Evolutionary conservation across 2,888 invertebrate species (phyloP), one percentile per base, ranked within the genome.

Genomic region (Euzophera pinguis): DNA sequence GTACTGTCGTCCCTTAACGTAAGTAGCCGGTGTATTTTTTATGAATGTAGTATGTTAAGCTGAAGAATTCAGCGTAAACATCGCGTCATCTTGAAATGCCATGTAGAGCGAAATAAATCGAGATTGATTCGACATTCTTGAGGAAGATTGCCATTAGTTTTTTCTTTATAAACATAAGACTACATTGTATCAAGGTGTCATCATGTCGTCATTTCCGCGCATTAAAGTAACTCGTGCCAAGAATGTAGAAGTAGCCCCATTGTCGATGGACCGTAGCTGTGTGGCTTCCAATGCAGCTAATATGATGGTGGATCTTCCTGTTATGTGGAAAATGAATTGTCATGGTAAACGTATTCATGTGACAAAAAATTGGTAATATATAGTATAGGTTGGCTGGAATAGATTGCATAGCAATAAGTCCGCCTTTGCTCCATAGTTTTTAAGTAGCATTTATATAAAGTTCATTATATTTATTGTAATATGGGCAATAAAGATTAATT

Each of bases 131-230:
- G 14, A 39, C 39, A 50, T 50, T 50, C 49, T 13, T 14, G 29
- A 39, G 27, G 27, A n/a, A 50, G 38, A 50, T 50, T 50, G 49
- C 32, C 9, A 39, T 13, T 50, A 29, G 45, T 14, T 41, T 39
- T 29, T 50, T 50, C 37, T 48, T 22, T 49, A 49, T 39, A 29
- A 39, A 29, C 14, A 29, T 50, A 41, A 50, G 16, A 48, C 38
- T 17, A 37, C 22, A 16, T 47, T 10, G 35, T 47, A 47, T 37
- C 37, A 12, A 49, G n/a, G 14, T 50, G 41, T 39, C 49, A 50
- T 50, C 49, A 50, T 22, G 17, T 9, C 37, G 17, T 37, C 29
- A 29, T 50, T 50, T 49, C 37, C 49, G 27, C 39, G n/a, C 14
- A 13, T 34, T 29, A 43, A 41, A 22, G 27, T 12, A 43, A n/a